Evolutionary conservation across 2,113 vertebrate genomes (phyloP), one percentile per base, ranked within the genome.

Genomic region (Lichenostomus cassidix): DNA sequence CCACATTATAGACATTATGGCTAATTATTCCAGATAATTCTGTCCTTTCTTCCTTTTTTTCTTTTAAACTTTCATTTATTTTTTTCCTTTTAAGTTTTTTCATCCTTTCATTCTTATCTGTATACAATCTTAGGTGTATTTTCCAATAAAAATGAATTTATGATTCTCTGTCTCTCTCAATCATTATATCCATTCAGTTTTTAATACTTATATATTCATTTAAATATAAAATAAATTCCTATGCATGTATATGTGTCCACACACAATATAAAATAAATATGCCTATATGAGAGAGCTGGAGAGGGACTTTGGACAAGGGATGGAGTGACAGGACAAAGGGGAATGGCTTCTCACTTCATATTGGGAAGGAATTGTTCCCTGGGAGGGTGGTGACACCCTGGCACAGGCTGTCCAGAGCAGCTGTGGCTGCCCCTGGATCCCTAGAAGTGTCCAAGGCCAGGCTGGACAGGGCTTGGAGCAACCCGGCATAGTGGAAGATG

Each of bases 401-500:
- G 59, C 41, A 65, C 69, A 33, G 63, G 46, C 1, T 86, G 44
- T 21, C 27, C 64, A n/a, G n/a, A 55, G 64, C 0, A 50, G 52
- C 33, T 35, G 52, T 31, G 71, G 62, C 55, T 52, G 37, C 41
- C 41, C n/a, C 69, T 56, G 41, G 16, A 71, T 47, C 24, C n/a
- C 41, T 79, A 49, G n/a, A 0, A 63, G 16, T n/a, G n/a, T 2
- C 58, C 49, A 24, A 41, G 56, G 49, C 11, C 17, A 18, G 13
- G 35, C 0, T 64, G 75, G 58, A 23, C 0, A 0, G 44, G 20
- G 10, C 24, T 70, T 42, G 37, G 33, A 69, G 33, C 46, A 53
- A 0, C 18, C 46, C 60, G 83, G 63, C 18, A 0, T 0, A 16
- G 49, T 35, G 42, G 31, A 4, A 71, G 5, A 7, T 29, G 41